These are phyloP conservation scores for Platerodrilus igneus DNA, from an alignment of 2,888 invertebrate genomes.

Conservation along the genomic window DNA sequence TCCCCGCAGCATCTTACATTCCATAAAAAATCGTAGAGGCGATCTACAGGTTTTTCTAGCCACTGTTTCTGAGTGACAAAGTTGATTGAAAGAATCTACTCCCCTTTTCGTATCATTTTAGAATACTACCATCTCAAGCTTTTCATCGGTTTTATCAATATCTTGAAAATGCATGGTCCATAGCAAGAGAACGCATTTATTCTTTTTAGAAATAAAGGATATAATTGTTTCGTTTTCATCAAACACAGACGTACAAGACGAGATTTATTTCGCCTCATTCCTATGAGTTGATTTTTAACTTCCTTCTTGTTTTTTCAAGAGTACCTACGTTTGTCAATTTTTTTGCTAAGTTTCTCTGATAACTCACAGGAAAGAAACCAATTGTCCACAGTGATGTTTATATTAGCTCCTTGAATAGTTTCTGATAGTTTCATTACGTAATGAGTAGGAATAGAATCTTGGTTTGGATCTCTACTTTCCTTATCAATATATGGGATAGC, in stretches of 20 bases:
- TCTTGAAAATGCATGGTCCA: not conserved
- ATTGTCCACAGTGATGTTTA: no score
- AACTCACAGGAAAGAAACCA: no score
- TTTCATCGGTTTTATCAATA: not conserved
- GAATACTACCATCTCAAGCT: no score
- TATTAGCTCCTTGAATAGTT: not conserved
- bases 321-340: not conserved
- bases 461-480: not conserved
- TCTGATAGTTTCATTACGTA: not conserved
- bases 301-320: not conserved
- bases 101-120: not conserved
- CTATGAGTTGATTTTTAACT: not conserved
- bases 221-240: not conserved
- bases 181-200: not conserved
- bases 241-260: not conserved
- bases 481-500: not conserved
- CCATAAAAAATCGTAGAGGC: no score
- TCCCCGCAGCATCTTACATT: no score
- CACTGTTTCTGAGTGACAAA: not conserved
- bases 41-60: conserved; percentile 1
- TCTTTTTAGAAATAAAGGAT: no score
- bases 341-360: conserved; percentile 2
- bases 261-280: not conserved
- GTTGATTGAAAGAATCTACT: not conserved
- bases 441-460: conserved; percentile 4